Evolutionary conservation across 2,888 invertebrate genomes (phyloP).

Genomic region (Xanthia togata): DNA sequence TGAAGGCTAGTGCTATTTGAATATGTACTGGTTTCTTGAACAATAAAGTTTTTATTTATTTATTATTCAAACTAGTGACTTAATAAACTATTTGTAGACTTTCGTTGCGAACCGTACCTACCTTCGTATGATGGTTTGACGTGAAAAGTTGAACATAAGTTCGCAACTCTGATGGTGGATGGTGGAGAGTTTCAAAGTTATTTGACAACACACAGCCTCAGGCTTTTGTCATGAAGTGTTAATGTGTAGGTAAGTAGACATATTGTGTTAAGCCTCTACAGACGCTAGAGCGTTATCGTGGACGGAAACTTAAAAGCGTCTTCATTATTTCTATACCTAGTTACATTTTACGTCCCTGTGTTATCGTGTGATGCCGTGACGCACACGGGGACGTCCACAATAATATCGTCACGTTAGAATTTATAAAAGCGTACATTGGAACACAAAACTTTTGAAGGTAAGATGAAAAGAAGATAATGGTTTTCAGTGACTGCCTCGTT

Average conservation of each 20-base stretch:
- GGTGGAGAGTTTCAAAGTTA: slow-evolving; percentile 24
- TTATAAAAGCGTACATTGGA: neutral
- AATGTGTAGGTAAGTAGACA: neutral
- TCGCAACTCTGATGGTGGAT: slow-evolving; percentile 15
- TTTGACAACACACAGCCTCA: slow-evolving; percentile 11
- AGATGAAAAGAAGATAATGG: neutral
- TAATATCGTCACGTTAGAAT: too few species aligned
- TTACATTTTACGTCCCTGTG: too few species aligned
- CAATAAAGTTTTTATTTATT: too few species aligned
- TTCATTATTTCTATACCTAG: too few species aligned
- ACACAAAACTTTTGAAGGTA: neutral
- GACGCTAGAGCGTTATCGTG: too few species aligned
- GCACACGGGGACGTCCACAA: too few species aligned
- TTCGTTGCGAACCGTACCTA: neutral
- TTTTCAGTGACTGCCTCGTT: neutral
- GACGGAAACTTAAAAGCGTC: too few species aligned
- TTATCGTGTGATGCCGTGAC: too few species aligned
- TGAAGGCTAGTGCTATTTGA: too few species aligned
- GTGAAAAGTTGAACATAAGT: slow-evolving; percentile 13
- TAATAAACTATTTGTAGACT: neutral
- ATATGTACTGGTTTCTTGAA: too few species aligned
- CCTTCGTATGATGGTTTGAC: neutral
- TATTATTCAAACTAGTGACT: too few species aligned
- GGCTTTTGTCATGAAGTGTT: slow-evolving; percentile 1
- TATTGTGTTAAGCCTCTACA: neutral